Conservation (phyloP, 2,888 invertebrate genomes). For the Cylloceria caligata region DNA sequence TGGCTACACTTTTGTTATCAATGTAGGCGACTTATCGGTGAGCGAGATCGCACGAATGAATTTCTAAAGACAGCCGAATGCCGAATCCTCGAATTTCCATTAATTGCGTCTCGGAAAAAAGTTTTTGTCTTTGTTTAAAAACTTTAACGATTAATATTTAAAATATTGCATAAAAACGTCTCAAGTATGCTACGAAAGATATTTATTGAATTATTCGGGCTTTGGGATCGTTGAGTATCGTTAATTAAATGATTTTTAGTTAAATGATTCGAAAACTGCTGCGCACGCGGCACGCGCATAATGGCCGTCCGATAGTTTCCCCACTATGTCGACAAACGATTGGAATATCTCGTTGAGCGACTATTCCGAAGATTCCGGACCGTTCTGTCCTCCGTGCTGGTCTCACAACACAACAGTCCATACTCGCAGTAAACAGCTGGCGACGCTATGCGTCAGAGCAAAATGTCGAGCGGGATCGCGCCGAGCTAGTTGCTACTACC, state of each 20-base stretch:
- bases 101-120: background rate
- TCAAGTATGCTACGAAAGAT: background rate
- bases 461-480: constrained; percentile 75
- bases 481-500: constrained; percentile 56
- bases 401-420: constrained; percentile 35
- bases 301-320: constrained; percentile 14
- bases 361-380: constrained; percentile 62
- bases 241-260: background rate
- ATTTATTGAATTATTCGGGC: background rate
- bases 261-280: constrained; percentile 16
- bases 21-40: constrained; percentile 16
- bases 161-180: background rate
- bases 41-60: constrained; percentile 3
- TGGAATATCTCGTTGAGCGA: constrained; percentile 68
- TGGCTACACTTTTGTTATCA: constrained; percentile 7
- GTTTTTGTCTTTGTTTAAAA: no score
- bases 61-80: background rate
- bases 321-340: constrained; percentile 43
- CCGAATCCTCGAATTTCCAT: background rate
- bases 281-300: constrained; percentile 47
- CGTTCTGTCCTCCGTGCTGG: constrained; percentile 74
- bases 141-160: no score
- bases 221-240: background rate
- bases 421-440: constrained; percentile 81
- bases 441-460: constrained; percentile 80